phyloP scores from a whole-genome alignment of 2,888 invertebrate species.

The Poecilus cupreus region DNA sequence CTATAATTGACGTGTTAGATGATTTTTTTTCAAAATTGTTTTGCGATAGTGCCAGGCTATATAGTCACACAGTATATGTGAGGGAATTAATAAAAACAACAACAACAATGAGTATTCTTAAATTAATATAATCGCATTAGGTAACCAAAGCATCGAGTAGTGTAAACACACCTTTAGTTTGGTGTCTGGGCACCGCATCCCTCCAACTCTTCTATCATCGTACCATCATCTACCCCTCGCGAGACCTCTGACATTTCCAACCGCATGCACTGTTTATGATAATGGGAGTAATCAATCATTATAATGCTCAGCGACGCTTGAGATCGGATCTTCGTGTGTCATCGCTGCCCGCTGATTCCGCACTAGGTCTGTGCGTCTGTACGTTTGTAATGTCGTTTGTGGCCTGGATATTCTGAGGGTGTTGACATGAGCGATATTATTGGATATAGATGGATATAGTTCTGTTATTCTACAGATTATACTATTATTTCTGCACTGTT shows the following conservation, averaged over 20 bases:
- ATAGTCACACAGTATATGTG: too few species aligned
- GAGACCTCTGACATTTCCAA: constrained; percentile 41
- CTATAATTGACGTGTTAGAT: too few species aligned
- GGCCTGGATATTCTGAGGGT: neutral
- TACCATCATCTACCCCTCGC: neutral
- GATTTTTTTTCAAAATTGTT: too few species aligned
- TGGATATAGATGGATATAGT: neutral
- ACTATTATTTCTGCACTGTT: too few species aligned
- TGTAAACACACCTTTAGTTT: too few species aligned
- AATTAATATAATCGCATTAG: too few species aligned
- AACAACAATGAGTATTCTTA: too few species aligned
- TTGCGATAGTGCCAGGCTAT: too few species aligned
- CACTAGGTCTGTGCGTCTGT: neutral
- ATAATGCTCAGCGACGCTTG: constrained; percentile 53
- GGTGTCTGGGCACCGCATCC: too few species aligned
- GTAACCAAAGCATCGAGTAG: too few species aligned
- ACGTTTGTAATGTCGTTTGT: neutral
- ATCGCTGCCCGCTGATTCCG: constrained; percentile 11
- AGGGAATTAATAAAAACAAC: too few species aligned
- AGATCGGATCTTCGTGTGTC: constrained; percentile 49
- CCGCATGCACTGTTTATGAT: constrained; percentile 48
- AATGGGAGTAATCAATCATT: constrained; percentile 57
- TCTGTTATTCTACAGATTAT: too few species aligned
- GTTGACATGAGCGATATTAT: neutral
- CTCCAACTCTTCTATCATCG: neutral